Evolutionary conservation across 2,113 vertebrate species (phyloP).

Genomic region (Falco punctatus): DNA sequence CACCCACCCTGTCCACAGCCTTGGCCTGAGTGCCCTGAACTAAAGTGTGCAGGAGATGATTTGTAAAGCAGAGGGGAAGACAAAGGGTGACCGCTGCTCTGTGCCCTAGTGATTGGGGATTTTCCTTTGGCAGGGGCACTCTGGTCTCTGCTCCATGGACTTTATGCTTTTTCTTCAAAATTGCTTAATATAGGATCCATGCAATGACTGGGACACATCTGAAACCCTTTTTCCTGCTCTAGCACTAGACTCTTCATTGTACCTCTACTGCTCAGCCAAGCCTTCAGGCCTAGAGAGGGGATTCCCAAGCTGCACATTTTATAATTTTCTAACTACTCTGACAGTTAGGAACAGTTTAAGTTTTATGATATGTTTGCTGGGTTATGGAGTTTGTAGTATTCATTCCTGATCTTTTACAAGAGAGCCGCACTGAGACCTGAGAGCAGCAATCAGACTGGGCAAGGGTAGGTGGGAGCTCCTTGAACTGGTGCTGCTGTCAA

Average conservation of each 20-base stretch:
- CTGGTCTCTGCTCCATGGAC: neutral
- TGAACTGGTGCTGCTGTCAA: neutral
- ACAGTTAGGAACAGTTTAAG: neutral
- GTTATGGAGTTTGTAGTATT: neutral
- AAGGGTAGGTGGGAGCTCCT: neutral
- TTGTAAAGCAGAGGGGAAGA: neutral
- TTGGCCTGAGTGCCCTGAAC: neutral
- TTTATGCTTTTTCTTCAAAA: neutral
- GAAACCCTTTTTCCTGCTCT: neutral
- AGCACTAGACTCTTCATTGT: neutral
- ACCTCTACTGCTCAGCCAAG: neutral
- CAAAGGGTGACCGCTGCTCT: neutral
- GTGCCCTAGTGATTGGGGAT: neutral
- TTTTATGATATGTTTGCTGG: neutral
- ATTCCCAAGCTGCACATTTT: neutral
- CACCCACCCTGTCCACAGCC: neutral
- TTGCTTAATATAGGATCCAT: neutral
- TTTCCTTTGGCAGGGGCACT: neutral
- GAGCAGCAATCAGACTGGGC: neutral
- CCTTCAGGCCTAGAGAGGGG: neutral
- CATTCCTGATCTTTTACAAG: neutral
- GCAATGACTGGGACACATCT: neutral
- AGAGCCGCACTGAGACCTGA: neutral
- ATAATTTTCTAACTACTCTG: neutral
- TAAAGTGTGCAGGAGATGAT: neutral